phyloP scores from a whole-genome alignment of 2,113 vertebrate species.

The Eudorcas thomsonii region DNA sequence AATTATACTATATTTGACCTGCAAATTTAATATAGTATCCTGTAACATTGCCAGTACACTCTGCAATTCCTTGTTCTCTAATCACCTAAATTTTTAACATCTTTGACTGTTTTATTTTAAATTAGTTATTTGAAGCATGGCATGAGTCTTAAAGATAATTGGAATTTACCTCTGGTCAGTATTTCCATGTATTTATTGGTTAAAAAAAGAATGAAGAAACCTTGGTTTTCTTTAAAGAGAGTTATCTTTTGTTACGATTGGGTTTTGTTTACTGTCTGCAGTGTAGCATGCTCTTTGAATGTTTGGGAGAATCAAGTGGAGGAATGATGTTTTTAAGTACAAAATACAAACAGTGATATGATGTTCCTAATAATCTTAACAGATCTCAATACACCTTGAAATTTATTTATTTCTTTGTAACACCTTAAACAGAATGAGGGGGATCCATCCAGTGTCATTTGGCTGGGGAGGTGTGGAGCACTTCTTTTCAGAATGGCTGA shows the following conservation, averaged over 20 bases:
- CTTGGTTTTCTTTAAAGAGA: background rate
- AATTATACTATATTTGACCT: background rate
- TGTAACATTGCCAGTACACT: background rate
- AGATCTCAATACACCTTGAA: background rate
- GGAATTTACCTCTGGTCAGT: background rate
- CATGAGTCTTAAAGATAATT: background rate
- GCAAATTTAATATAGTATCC: background rate
- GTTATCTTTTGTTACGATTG: background rate
- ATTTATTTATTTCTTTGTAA: background rate
- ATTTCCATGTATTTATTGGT: background rate
- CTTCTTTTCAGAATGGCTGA: background rate
- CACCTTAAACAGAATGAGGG: background rate
- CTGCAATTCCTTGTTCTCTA: background rate
- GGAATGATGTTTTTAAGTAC: background rate
- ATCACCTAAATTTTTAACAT: background rate
- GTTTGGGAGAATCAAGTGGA: background rate
- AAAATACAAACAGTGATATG: background rate
- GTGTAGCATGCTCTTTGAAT: background rate
- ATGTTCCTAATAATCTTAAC: background rate
- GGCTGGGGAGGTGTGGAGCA: background rate
- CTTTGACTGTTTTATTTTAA: background rate
- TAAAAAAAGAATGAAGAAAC: background rate
- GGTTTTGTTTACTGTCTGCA: background rate
- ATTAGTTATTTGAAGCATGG: background rate
- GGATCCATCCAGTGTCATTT: background rate